Conservation (phyloP, 2,113 vertebrate genomes). For the Pholis gunnellus region DNA sequence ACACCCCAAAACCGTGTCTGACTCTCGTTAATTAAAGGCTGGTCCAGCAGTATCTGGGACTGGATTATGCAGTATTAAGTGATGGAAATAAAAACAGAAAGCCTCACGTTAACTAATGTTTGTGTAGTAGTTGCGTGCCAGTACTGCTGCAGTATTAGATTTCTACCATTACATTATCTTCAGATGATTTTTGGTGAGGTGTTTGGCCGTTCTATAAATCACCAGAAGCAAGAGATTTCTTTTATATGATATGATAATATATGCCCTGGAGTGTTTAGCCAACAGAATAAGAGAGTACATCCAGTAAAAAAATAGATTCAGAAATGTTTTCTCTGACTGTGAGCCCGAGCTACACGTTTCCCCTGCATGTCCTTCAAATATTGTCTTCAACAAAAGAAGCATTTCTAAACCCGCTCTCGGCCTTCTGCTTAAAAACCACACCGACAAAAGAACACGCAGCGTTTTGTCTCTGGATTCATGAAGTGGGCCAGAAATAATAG, state of each 20-base stretch:
- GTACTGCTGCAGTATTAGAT: background rate
- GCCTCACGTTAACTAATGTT: background rate
- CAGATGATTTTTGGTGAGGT: background rate
- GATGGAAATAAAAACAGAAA: slow-evolving; percentile 38
- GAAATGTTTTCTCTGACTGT: slow-evolving; percentile 2
- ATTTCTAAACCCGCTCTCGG: slow-evolving; percentile 48
- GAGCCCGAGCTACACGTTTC: slow-evolving; percentile 20
- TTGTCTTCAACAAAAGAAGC: slow-evolving; percentile 6
- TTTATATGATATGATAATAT: background rate
- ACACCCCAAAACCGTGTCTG: slow-evolving; percentile 72
- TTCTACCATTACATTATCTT: background rate
- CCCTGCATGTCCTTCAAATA: slow-evolving; percentile 30
- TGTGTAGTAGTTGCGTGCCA: background rate
- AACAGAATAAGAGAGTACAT: background rate
- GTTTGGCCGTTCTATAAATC: background rate
- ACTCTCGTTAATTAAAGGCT: slow-evolving; percentile 78
- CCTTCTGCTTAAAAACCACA: slow-evolving; percentile 37
- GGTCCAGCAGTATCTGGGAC: slow-evolving; percentile 27
- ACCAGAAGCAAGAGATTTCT: background rate
- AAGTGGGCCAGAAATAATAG: slow-evolving; percentile 20
- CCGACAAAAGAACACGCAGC: slow-evolving; percentile 5
- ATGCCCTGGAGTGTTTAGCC: background rate
- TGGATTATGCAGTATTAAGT: slow-evolving; percentile 19
- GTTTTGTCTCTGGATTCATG: slow-evolving; percentile 50
- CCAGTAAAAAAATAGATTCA: slow-evolving; percentile 7